A percentile compares a stretch with the other conserved stretches of the same genome.
These are phyloP conservation scores for Acheta domesticus DNA, from an alignment of 2,888 invertebrate species.

Conservation along the genomic window DNA sequence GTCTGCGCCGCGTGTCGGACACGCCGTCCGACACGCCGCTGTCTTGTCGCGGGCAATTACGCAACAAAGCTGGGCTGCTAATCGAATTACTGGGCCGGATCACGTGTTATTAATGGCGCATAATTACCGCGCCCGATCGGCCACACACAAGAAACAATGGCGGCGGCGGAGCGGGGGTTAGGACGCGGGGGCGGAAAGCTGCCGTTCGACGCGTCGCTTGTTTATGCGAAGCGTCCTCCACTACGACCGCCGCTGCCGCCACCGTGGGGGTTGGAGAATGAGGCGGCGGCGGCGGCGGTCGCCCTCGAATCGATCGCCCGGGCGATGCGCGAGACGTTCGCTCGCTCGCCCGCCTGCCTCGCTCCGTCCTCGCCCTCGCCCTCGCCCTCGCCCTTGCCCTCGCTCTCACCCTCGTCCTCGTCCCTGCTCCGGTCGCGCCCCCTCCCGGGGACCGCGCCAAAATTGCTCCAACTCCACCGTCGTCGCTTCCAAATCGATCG, in stretches of 20 bases:
- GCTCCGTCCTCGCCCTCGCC: neutral
- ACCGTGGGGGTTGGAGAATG: neutral
- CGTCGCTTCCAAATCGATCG: too few relatives aligned
- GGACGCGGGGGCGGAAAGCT: neutral
- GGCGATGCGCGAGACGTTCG: neutral
- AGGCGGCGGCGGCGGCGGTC: neutral
- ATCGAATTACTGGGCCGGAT: conserved; percentile 27
- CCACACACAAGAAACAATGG: neutral
- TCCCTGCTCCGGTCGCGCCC: neutral
- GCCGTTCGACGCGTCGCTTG: neutral
- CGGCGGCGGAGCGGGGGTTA: neutral
- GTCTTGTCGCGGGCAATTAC: conserved; percentile 18
- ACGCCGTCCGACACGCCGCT: neutral
- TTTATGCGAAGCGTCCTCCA: neutral
- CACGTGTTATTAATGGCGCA: conserved; percentile 29
- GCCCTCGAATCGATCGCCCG: neutral
- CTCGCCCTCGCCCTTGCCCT: neutral
- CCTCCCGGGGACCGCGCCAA: conserved; percentile 10
- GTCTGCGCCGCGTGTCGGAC: neutral
- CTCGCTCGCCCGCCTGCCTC: neutral
- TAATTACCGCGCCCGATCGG: conserved; percentile 21
- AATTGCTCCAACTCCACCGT: neutral
- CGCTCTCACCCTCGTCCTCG: neutral
- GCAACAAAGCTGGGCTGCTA: conserved; percentile 19
- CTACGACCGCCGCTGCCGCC: neutral